These are phyloP conservation scores for Prolemur simus DNA, from an alignment of 2,113 vertebrate genomes.

Conservation along the genomic window DNA sequence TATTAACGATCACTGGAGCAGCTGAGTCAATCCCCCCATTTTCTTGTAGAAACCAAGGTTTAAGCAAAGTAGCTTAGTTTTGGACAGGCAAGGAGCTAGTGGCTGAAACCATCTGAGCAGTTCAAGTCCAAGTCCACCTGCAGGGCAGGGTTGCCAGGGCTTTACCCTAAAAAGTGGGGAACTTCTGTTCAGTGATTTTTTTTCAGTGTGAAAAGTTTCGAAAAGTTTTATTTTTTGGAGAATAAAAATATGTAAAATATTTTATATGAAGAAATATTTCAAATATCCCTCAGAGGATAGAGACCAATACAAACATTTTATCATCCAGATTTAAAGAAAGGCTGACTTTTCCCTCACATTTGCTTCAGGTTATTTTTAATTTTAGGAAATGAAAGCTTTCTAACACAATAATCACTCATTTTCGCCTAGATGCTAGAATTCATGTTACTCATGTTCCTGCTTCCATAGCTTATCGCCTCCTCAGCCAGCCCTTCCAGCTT, in stretches of 20 bases:
- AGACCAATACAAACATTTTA: not conserved
- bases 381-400: not conserved
- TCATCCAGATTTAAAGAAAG: not conserved
- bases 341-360: not conserved
- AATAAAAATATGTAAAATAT: not conserved
- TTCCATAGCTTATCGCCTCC: fast-evolving
- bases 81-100: not conserved
- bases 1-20: not conserved
- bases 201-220: not conserved
- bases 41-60: not conserved
- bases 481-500: not conserved
- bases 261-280: not conserved
- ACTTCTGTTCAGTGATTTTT: not conserved
- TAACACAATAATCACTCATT: not conserved
- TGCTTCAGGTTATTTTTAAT: not conserved
- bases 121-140: fast-evolving
- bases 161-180: not conserved
- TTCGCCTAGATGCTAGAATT: not conserved
- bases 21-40: not conserved
- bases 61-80: not conserved
- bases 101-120: not conserved
- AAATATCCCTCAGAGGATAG: not conserved
- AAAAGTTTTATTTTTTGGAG: not conserved
- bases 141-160: fast-evolving
- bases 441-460: fast-evolving